phyloP scores from a whole-genome alignment of 2,888 invertebrate species.

The Drosophila suboccidentalis region DNA sequence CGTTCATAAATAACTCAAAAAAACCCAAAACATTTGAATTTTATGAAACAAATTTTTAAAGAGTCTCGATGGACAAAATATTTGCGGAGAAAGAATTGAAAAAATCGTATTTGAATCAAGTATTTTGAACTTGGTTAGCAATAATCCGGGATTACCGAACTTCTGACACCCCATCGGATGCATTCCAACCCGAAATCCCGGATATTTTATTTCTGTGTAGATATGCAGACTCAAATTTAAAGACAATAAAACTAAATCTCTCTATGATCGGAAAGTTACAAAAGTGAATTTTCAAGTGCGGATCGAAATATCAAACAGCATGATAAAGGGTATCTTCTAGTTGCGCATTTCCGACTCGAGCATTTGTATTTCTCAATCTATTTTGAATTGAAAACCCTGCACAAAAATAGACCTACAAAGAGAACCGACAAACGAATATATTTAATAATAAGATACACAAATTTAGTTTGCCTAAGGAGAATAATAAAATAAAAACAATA shows the following conservation, averaged over 20 bases:
- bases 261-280: not conserved
- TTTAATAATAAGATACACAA: slow-evolving; percentile 22
- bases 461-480: slow-evolving; percentile 24
- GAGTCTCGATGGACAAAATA: no score
- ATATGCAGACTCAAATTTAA: no score
- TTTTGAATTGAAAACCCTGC: slow-evolving; percentile 54
- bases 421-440: slow-evolving; percentile 35
- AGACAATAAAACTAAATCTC: not conserved
- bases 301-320: not conserved
- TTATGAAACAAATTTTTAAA: no score
- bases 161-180: no score
- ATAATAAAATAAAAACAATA: slow-evolving; percentile 25
- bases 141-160: no score
- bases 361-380: slow-evolving; percentile 36
- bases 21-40: no score
- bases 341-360: not conserved
- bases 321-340: slow-evolving; percentile 11
- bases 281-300: not conserved
- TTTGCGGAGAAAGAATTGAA: no score
- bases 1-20: no score
- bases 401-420: slow-evolving; percentile 54
- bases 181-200: no score
- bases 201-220: no score
- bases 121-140: no score
- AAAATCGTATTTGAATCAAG: no score